phyloP scores from a whole-genome alignment of 2,113 vertebrate species.

The Etheostoma spectabile region DNA sequence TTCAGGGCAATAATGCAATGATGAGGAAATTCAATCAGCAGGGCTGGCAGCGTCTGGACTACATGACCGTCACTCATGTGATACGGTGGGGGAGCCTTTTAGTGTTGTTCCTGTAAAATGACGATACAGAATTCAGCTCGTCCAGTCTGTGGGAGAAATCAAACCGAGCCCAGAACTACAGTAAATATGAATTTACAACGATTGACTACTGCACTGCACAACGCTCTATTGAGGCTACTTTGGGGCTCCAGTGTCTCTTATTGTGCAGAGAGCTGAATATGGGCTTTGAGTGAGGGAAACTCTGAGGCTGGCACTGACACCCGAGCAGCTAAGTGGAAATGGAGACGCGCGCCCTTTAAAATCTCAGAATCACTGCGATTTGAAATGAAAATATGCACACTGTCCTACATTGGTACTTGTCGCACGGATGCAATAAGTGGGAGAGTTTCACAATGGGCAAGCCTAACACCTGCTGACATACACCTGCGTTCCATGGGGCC shows the following conservation, averaged over 20 bases:
- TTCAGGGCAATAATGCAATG: constrained; percentile 65
- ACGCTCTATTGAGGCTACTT: constrained; percentile 36
- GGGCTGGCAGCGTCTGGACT: constrained; percentile 45
- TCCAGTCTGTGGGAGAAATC: constrained; percentile 17
- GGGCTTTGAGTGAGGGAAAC: constrained; percentile 40
- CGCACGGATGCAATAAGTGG: constrained; percentile 39
- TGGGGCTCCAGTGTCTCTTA: constrained; percentile 22
- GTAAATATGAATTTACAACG: constrained; percentile 45
- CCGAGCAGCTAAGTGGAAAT: constrained; percentile 23
- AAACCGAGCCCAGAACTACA: background rate
- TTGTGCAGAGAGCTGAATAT: constrained; percentile 40
- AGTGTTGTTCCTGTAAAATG: constrained; percentile 25
- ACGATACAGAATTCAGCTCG: constrained; percentile 23
- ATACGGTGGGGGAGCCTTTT: constrained; percentile 6
- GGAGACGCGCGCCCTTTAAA: constrained; percentile 22
- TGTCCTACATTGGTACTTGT: constrained; percentile 38
- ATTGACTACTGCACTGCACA: constrained; percentile 28
- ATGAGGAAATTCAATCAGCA: constrained; percentile 73
- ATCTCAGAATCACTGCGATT: constrained; percentile 4
- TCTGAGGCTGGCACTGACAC: constrained; percentile 19
- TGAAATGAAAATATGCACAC: constrained; percentile 40
- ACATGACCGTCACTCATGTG: constrained; percentile 46
- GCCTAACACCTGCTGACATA: constrained; percentile 50
- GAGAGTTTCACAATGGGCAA: constrained; percentile 50
- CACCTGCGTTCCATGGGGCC: constrained; percentile 8